Conservation (phyloP, 1,140 invertebrate genomes). For the Saxidomus purpurata region DNA sequence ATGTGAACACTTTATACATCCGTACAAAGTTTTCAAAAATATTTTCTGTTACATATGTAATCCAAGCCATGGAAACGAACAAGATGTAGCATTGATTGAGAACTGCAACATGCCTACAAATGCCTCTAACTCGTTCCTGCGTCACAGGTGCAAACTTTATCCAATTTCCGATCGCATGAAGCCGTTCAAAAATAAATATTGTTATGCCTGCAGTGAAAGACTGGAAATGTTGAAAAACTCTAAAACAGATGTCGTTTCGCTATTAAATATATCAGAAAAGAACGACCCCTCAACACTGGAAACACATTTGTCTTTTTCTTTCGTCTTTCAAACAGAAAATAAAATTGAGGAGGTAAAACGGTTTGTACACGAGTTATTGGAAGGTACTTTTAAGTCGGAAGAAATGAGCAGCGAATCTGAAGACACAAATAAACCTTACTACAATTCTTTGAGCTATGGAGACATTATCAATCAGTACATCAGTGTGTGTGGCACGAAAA, state of each 20-base stretch:
- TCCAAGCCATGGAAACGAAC: too few species aligned
- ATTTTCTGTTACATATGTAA: too few species aligned
- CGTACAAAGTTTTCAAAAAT: too few species aligned
- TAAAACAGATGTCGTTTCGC: not conserved
- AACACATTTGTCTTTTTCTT: not conserved
- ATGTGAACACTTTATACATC: not conserved
- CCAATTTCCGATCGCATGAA: not conserved
- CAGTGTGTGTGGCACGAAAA: not conserved
- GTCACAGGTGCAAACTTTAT: not conserved
- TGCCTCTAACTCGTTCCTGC: not conserved
- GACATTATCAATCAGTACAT: too few species aligned
- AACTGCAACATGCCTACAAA: not conserved
- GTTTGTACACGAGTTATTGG: not conserved
- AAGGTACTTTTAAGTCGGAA: not conserved
- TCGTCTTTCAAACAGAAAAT: not conserved
- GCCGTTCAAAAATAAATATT: constrained; percentile 3
- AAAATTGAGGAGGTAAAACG: not conserved
- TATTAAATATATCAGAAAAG: not conserved
- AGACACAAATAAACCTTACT: not conserved
- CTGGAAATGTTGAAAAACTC: not conserved
- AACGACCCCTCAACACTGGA: not conserved
- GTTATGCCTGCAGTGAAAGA: not conserved
- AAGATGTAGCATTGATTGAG: too few species aligned
- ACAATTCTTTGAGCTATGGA: not conserved
- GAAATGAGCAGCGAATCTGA: not conserved